A percentile compares a stretch with the other conserved stretches of the same genome.
These are phyloP conservation scores for Chaetodon trifascialis DNA, from an alignment of 2,113 vertebrate species.

Conservation along the genomic window DNA sequence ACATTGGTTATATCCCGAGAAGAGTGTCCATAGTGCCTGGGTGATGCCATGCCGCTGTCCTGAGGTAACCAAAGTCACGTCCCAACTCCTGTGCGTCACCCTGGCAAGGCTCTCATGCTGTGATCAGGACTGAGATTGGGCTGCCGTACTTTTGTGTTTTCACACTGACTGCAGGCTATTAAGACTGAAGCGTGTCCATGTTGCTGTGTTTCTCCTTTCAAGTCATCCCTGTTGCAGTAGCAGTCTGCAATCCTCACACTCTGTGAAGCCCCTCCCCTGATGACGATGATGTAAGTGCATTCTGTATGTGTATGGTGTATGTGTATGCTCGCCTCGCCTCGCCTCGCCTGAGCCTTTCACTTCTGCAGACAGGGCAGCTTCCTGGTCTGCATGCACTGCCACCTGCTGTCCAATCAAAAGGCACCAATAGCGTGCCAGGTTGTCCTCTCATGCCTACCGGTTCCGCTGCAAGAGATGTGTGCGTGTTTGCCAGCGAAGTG, in stretches of 20 bases:
- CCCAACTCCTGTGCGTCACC: constrained; percentile 41
- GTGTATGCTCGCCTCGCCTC: constrained; percentile 21
- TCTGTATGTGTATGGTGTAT: constrained; percentile 58
- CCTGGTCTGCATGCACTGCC: constrained; percentile 55
- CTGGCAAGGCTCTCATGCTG: constrained; percentile 37
- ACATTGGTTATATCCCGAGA: constrained; percentile 91
- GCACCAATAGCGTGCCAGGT: constrained; percentile 49
- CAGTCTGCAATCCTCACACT: constrained; percentile 75
- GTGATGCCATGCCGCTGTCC: constrained; percentile 88
- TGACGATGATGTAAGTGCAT: constrained; percentile 70
- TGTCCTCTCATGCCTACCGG: constrained; percentile 18
- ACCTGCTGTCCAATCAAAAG: constrained; percentile 66
- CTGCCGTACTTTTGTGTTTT: constrained; percentile 42
- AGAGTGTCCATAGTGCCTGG: constrained; percentile 82
- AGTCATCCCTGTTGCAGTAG: constrained; percentile 68
- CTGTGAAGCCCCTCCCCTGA: constrained; percentile 70
- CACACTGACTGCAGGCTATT: constrained; percentile 41
- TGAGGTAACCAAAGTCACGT: constrained; percentile 50
- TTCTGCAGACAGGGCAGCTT: constrained; percentile 66
- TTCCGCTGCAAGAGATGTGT: constrained; percentile 13
- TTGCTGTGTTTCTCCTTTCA: constrained; percentile 51
- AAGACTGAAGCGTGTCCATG: constrained; percentile 45
- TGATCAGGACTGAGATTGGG: constrained; percentile 34
- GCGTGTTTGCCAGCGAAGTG: background rate
- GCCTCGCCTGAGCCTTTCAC: constrained; percentile 47